Base-by-base conservation (phyloP, 37 sponge, comb jelly and placozoan species). In the Aplysina aerophoba region DNA sequence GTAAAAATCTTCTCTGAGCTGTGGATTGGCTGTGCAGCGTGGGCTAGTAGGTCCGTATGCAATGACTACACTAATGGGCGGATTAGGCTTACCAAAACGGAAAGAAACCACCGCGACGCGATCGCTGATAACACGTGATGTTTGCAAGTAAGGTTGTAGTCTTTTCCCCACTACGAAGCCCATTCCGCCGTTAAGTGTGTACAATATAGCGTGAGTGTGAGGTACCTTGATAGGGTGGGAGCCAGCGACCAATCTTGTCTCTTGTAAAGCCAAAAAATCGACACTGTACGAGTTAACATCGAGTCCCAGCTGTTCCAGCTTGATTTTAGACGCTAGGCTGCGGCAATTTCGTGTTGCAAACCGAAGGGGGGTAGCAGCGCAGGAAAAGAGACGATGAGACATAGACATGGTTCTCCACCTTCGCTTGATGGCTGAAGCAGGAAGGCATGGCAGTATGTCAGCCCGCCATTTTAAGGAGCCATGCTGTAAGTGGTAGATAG, bases 311-410 rank as follows among this genome's bases (percentile, higher is more conserved):
- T 71, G 73, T 71, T 71, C 73, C 28, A 71, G 35, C 73, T 71
- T 71, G 73, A 71, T 71, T 3, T 36, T 71, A 4, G 73, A 71
- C 37, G 35, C 2, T 13, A 71, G 31, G 17, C 73, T 71, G 3
- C 37, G 73, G 73, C 73, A 71, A 37, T 71, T 71, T 11, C 73
- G 73, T 30, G 73, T 71, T 5, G 73, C 73, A 34, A 71, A 71
- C 6, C 37, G 35, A 30, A 71, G 73, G 30, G 73, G 73, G 11
- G 11, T 5, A 71, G 73, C 73, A 71, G 11, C 2, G 17, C 35
- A 5, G 6, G 73, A 71, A 12, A 71, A 71, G 73, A 71, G 73
- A 22, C 69, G 69, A 14, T 67, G 19, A 67, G 69, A 25, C 69
- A 28, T 25, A 67, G 69, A 67, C 69, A 67, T 67, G 17, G 17